Conservation (phyloP, 2,888 invertebrate genomes). For the Oscheius onirici region DNA sequence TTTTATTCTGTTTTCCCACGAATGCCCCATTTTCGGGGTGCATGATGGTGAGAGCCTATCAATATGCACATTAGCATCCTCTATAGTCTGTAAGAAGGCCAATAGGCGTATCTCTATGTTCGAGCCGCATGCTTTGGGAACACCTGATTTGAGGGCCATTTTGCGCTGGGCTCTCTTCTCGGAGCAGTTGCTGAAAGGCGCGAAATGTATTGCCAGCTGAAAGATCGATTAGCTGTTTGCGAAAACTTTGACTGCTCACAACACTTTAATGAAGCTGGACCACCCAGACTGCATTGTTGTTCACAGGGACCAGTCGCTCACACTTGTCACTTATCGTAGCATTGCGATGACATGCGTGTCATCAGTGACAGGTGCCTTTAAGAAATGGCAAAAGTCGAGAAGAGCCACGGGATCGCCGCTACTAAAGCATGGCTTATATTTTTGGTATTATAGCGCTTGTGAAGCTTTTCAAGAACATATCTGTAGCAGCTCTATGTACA, state of each 20-base stretch:
- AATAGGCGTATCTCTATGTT: not conserved
- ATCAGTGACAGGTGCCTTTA: conserved; percentile 26
- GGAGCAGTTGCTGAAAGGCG: conserved; percentile 26
- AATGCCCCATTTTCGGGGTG: not conserved
- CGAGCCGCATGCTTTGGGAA: not conserved
- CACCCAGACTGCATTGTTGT: conserved; percentile 17
- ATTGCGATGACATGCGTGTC: conserved; percentile 22
- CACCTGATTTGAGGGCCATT: conserved; percentile 15
- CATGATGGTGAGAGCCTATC: conserved; percentile 14
- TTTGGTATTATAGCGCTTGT: too few relatives aligned
- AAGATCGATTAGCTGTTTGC: conserved; percentile 15
- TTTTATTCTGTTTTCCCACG: conserved; percentile 19
- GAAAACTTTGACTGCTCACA: not conserved
- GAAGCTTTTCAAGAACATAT: too few relatives aligned
- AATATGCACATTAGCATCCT: not conserved
- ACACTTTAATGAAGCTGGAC: conserved; percentile 2
- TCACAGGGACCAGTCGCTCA: conserved; percentile 26
- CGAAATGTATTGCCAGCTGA: conserved; percentile 22
- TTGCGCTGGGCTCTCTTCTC: not conserved
- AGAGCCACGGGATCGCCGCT: too few relatives aligned
- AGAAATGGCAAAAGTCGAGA: not conserved
- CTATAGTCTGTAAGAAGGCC: not conserved
- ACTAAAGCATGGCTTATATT: too few relatives aligned
- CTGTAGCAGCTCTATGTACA: too few relatives aligned
- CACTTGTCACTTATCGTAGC: conserved; percentile 24